Conservation (phyloP, 2,888 invertebrate species). For the Tricholauxania praeusta region DNA sequence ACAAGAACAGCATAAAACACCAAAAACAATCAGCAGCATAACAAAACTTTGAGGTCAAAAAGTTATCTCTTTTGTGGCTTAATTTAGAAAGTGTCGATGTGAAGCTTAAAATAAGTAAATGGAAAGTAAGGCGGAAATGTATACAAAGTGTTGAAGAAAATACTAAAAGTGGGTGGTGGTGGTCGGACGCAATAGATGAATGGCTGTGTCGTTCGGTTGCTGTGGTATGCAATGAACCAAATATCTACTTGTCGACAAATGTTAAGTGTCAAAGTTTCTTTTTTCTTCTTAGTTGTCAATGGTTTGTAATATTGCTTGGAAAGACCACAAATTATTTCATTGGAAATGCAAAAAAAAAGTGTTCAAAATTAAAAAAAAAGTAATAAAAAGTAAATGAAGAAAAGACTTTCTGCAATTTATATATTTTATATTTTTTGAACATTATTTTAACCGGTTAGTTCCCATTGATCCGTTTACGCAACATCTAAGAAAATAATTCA, state of each 20-base stretch:
- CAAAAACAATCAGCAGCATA: conserved; percentile 6
- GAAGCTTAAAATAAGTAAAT: not conserved
- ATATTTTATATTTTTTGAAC: too few relatives aligned
- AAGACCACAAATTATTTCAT: conserved; percentile 13
- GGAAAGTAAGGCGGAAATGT: not conserved
- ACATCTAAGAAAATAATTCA: too few relatives aligned
- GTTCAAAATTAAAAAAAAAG: too few relatives aligned
- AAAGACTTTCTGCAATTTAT: too few relatives aligned
- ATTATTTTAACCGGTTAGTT: too few relatives aligned
- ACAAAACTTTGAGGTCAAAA: conserved; percentile 49
- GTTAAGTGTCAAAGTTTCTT: conserved; percentile 25
- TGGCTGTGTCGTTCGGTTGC: not conserved
- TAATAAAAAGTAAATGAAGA: too few relatives aligned
- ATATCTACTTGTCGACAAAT: conserved; percentile 15
- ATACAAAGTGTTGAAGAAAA: not conserved
- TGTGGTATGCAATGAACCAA: conserved; percentile 12
- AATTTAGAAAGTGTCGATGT: conserved; percentile 37
- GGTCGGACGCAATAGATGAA: not conserved
- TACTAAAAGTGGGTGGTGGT: not conserved
- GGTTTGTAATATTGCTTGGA: conserved; percentile 2
- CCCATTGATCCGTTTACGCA: too few relatives aligned
- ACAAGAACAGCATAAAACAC: conserved; percentile 4
- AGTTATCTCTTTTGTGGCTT: conserved; percentile 52
- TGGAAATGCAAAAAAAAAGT: too few relatives aligned
- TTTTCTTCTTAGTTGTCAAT: too few relatives aligned